Evolutionary conservation across 1,140 invertebrate species (phyloP), one percentile per base, ranked within the genome.

Genomic region (Mercenaria mercenaria): DNA sequence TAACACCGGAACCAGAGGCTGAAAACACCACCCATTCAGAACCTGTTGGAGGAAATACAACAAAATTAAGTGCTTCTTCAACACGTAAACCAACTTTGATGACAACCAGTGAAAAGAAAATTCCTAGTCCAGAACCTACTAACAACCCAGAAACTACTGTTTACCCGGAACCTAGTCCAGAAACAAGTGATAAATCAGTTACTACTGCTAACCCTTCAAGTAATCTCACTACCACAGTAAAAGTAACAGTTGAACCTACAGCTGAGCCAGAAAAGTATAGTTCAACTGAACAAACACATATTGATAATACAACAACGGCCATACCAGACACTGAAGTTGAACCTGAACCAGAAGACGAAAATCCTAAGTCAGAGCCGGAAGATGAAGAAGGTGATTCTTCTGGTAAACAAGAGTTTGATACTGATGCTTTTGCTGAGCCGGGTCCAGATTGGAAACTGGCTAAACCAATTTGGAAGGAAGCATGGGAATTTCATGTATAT

Each of bases 401-500:
- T 23, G 43, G 39, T 20, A n/a, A 80, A 59, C 56, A 52, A 29
- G 39, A 89, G 67, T 74, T 67, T 18, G 47, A 89, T 26, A 32
- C 47, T 29, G 79, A 82, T 43, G 80, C 89, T 11, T 72, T 90
- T 23, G 61, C 90, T 47, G 94, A 94, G 67, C 92, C 93, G 15
- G 91, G 88, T 6, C 92, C 93, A 67, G 92, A 95, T 41, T 96
- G 94, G 94, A 89, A 92, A 37, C 34, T 88, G 11, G 95, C 94
- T 20, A 94, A 94, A 88, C 37, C 72, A 43, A 61, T 89, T 34
- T 95, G 95, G 97, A 97, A 97, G 0, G 97, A 98, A 91, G 98
- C 98, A 0, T 99, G 98, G 98, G 98, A 98, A 91, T 96, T 99
- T 18, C 98, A 99, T 94, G 97, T 99, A 0, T 99, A 99, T 96